Percentiles rank a stretch among this genome's conserved stretches.
These are phyloP conservation scores for Vulpes lagopus DNA, from an alignment of 2,113 vertebrate genomes.

Conservation along the genomic window DNA sequence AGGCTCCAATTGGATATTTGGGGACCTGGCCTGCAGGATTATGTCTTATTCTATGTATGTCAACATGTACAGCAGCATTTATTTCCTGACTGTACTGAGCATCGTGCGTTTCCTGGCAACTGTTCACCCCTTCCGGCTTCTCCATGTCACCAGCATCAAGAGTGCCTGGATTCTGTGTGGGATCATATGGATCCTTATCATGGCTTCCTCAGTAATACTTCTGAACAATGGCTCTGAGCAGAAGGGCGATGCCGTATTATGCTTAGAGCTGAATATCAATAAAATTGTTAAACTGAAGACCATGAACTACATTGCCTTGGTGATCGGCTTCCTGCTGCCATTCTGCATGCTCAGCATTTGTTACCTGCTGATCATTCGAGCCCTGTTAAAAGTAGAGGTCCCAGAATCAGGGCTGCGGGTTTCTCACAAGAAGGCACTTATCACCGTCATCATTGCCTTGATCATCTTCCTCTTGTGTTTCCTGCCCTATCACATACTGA, in stretches of 20 bases:
- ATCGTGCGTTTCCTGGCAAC: conserved; percentile 88
- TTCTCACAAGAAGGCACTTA: conserved; percentile 85
- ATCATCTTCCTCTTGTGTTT: conserved; percentile 89
- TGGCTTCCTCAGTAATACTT: conserved; percentile 77
- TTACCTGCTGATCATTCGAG: conserved; percentile 86
- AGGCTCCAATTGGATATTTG: conserved; percentile 86
- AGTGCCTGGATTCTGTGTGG: conserved; percentile 80
- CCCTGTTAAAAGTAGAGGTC: conserved; percentile 77
- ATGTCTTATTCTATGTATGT: conserved; percentile 88
- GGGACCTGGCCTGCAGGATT: conserved; percentile 86
- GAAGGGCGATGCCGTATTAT: conserved; percentile 12
- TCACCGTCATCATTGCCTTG: conserved; percentile 86
- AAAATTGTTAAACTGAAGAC: not conserved
- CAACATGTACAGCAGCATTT: conserved; percentile 92
- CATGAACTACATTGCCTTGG: conserved; percentile 85
- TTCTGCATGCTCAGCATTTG: conserved; percentile 86
- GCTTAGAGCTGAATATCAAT: conserved; percentile 84
- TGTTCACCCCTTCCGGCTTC: conserved; percentile 78
- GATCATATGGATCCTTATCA: conserved; percentile 85
- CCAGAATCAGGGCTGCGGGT: not conserved
- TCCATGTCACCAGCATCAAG: conserved; percentile 74
- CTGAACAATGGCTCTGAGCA: not conserved
- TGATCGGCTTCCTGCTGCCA: conserved; percentile 86
- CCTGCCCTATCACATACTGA: conserved; percentile 88
- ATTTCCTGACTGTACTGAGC: conserved; percentile 88